Evolutionary conservation across 2,113 vertebrate species (phyloP).

Genomic region (Calcarius ornatus): DNA sequence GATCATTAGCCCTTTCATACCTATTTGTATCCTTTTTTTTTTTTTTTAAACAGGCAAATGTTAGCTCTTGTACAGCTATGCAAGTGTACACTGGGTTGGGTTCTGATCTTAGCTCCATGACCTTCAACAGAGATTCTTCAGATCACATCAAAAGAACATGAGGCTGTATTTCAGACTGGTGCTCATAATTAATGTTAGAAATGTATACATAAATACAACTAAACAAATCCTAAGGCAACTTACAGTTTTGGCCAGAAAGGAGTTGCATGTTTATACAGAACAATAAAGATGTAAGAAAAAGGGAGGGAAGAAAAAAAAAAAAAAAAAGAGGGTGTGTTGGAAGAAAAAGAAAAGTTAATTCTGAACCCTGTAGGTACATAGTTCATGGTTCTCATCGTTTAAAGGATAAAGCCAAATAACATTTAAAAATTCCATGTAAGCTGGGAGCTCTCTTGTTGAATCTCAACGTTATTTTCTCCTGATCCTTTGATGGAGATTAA

Average conservation of each 20-base stretch:
- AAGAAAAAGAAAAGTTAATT: slow-evolving; percentile 72
- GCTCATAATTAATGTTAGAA: slow-evolving; percentile 40
- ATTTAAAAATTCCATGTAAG: slow-evolving; percentile 78
- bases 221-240: slow-evolving; percentile 19
- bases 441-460: slow-evolving; percentile 74
- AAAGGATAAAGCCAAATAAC: slow-evolving; percentile 77
- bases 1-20: background rate
- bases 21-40: background rate
- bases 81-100: background rate
- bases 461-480: slow-evolving; percentile 75
- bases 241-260: slow-evolving; percentile 7
- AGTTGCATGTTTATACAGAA: slow-evolving; percentile 53
- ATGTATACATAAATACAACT: slow-evolving; percentile 37
- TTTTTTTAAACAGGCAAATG: background rate
- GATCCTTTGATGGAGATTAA: slow-evolving; percentile 86
- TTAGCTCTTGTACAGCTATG: background rate
- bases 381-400: slow-evolving; percentile 72
- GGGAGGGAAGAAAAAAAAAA: background rate
- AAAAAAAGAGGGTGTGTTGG: slow-evolving; percentile 7
- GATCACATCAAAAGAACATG: slow-evolving; percentile 37
- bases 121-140: slow-evolving; percentile 11
- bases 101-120: background rate
- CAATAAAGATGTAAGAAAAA: slow-evolving; percentile 52
- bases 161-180: background rate
- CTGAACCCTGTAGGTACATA: slow-evolving; percentile 69